Evolutionary conservation across 2,797 vertebrate species (phyloP).

Genomic region (Malacoctenus gilli): DNA sequence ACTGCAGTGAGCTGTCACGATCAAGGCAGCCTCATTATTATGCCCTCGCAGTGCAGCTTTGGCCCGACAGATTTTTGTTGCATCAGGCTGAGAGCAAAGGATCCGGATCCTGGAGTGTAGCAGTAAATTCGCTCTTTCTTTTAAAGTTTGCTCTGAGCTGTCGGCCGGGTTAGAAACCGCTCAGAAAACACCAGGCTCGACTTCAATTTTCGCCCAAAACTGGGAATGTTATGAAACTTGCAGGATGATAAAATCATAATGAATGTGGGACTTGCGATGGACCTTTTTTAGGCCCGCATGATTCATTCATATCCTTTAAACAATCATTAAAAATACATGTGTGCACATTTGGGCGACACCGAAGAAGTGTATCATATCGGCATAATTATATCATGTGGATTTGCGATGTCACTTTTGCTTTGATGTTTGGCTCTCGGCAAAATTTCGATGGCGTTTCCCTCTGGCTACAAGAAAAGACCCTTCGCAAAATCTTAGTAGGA

Average conservation of each 20-base stretch:
- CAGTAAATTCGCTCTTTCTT: slow-evolving; percentile 21
- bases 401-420: slow-evolving; percentile 54
- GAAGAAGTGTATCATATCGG: slow-evolving; percentile 37
- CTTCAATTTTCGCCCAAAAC: slow-evolving; percentile 24
- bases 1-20: slow-evolving; percentile 37
- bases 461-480: slow-evolving; percentile 18
- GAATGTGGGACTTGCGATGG: slow-evolving; percentile 17
- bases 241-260: slow-evolving; percentile 40
- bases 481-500: slow-evolving; percentile 12
- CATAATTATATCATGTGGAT: slow-evolving; percentile 62
- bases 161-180: slow-evolving; percentile 37
- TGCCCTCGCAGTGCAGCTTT: slow-evolving; percentile 41
- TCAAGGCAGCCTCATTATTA: slow-evolving; percentile 52
- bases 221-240: slow-evolving; percentile 39
- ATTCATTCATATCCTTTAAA: slow-evolving; percentile 47
- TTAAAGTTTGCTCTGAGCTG: slow-evolving; percentile 41
- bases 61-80: slow-evolving; percentile 53
- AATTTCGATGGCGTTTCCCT: slow-evolving; percentile 16
- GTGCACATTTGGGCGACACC: slow-evolving; percentile 44
- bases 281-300: slow-evolving; percentile 15
- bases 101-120: slow-evolving; percentile 21
- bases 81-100: slow-evolving; percentile 44
- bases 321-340: slow-evolving; percentile 47
- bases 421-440: slow-evolving; percentile 56
- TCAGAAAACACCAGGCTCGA: slow-evolving; percentile 7